Percentiles rank a stretch among this genome's conserved stretches.
Conservation (phyloP, 1,140 invertebrate genomes). For the Babylonia areolata region DNA sequence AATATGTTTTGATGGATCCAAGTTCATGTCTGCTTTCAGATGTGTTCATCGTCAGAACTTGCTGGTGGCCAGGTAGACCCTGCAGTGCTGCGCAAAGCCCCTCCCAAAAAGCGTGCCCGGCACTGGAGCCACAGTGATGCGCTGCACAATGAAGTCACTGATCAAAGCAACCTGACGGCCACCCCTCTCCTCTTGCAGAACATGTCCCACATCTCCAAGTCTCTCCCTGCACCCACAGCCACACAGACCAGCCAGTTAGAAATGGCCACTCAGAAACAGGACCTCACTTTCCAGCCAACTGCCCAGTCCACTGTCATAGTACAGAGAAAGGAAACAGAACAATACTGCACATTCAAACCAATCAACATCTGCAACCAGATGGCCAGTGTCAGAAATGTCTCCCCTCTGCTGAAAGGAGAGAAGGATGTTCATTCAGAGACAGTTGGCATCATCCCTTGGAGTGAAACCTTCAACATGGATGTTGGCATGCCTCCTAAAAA, state of each 20-base stretch:
- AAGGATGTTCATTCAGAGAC: neutral
- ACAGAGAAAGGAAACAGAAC: neutral
- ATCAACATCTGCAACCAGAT: neutral
- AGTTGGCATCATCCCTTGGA: neutral
- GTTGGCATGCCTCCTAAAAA: constrained; percentile 22
- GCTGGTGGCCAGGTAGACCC: neutral
- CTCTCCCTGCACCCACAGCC: neutral
- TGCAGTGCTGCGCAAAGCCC: constrained; percentile 6
- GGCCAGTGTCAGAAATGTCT: neutral
- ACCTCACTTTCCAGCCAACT: neutral
- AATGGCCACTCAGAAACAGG: neutral
- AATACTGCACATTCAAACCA: neutral
- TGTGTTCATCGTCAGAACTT: constrained; percentile 53
- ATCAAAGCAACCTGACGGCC: neutral
- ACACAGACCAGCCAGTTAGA: constrained; percentile 9
- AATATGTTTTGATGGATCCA: too few species aligned
- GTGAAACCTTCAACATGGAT: neutral
- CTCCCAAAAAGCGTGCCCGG: constrained; percentile 44
- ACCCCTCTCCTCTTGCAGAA: neutral
- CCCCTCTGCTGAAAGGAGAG: neutral
- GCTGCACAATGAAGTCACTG: neutral
- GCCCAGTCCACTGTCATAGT: neutral
- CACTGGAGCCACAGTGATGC: constrained; percentile 44
- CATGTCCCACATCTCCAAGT: neutral
- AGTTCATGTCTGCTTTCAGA: constrained; percentile 33